Conservation (phyloP, 2,888 invertebrate species). For the Bedellia somnulentella region DNA sequence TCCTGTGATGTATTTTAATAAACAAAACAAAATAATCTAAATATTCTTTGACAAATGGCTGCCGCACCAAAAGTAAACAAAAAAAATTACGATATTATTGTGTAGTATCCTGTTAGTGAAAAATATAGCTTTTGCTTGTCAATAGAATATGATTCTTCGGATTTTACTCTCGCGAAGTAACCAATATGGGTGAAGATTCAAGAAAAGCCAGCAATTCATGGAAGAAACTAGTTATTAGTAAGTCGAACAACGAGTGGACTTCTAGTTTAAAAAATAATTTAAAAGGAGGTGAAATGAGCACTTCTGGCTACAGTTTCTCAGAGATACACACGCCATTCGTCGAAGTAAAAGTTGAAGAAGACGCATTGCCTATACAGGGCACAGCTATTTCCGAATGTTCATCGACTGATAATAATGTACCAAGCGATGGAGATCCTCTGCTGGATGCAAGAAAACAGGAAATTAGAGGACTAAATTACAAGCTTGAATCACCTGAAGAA, state of each 20-base stretch:
- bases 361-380: neutral
- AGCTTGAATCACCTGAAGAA: constrained; percentile 30
- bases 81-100: too few relatives aligned
- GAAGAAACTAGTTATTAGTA: constrained; percentile 48
- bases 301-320: constrained; percentile 19
- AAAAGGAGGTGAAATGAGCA: constrained; percentile 10
- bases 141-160: constrained; percentile 46
- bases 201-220: constrained; percentile 35
- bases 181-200: constrained; percentile 48
- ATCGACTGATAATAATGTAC: neutral
- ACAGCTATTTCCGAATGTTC: neutral
- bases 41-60: too few relatives aligned
- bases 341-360: constrained; percentile 21
- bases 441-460: neutral
- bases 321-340: constrained; percentile 14
- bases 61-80: too few relatives aligned
- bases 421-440: neutral
- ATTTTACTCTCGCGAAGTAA: constrained; percentile 45
- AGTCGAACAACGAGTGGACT: constrained; percentile 40
- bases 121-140: too few relatives aligned
- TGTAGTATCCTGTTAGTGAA: too few relatives aligned
- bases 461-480: constrained; percentile 10
- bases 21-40: too few relatives aligned
- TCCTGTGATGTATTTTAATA: too few relatives aligned
- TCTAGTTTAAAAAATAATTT: constrained; percentile 20